phyloP scores from a whole-genome alignment of 2,113 vertebrate genomes.

The Puntigrus tetrazona region DNA sequence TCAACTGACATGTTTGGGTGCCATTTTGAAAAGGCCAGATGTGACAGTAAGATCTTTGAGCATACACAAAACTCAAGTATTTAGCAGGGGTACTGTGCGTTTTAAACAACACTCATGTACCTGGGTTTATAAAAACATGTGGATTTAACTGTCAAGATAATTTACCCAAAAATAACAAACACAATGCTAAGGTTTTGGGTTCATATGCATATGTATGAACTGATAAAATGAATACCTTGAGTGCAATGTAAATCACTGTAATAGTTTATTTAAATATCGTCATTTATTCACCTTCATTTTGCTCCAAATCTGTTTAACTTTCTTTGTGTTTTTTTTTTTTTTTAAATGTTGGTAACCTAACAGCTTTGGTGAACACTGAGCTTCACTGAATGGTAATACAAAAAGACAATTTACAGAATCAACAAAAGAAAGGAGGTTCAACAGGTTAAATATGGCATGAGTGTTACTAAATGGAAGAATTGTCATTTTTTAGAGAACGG shows the following conservation, averaged over 20 bases:
- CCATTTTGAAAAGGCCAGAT: conserved; percentile 68
- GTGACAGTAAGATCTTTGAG: conserved; percentile 52
- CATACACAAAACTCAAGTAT: conserved; percentile 15
- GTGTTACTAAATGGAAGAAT: background rate
- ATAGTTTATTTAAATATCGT: background rate
- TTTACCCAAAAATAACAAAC: background rate
- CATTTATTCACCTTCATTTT: background rate
- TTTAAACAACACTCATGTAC: background rate
- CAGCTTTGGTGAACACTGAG: background rate
- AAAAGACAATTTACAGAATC: too few relatives aligned
- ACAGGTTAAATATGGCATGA: background rate
- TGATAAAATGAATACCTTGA: background rate
- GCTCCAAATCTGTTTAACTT: background rate
- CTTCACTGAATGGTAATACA: too few relatives aligned
- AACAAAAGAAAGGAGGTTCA: background rate
- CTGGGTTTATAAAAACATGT: background rate
- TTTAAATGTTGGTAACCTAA: background rate
- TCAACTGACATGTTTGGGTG: conserved; percentile 55
- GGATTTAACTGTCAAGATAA: background rate
- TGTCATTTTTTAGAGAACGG: background rate
- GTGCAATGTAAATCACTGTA: background rate
- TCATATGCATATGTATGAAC: background rate
- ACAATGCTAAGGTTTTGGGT: background rate
- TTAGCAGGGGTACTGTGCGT: conserved; percentile 9
- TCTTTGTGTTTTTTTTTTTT: too few relatives aligned